Evolutionary conservation across 2,113 vertebrate genomes (phyloP), one percentile per base, ranked within the genome.

Genomic region (Pyxicephalus adspersus): DNA sequence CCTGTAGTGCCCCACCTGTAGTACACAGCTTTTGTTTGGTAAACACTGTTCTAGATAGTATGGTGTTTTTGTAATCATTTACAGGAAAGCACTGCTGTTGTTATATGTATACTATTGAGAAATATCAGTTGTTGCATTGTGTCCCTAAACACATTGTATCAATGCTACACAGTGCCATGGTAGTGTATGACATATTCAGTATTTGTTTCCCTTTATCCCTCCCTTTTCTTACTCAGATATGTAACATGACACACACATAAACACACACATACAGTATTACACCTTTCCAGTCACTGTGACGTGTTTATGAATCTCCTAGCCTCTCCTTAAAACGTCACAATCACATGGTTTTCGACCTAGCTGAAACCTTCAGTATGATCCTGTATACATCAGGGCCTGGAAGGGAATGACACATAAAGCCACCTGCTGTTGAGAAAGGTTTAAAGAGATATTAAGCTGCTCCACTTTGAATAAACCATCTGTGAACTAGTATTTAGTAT

Each of bases 401-500:
- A 34, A 54, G 2, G 73, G 55, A 55, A 72, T 22, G 67, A 31
- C 66, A 64, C 51, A 25, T 71, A 61, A 50, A 60, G 67, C 78
- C 78, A 81, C 78, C 78, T 73, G 78, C 78, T 81, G 78, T 20
- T 73, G 8, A 70, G 52, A 72, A 68, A 67, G 64, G 22, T 68
- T 79, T 79, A 79, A n/a, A 51, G 2, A 70, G 61, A 73, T 22
- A 72, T 71, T 63, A 58, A 58, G 29, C 65, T 31, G 7, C 25
- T 16, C 19, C 11, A 45, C 31, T 23, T 31, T 16, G 17, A 23
- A 28, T 15, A 38, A n/a, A 25, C 28, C 50, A 54, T 65, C 51
- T 23, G 50, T 22, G 20, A 66, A 16, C 23, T 20, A 2, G 8
- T 18, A 50, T 34, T 38, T 45, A 60, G 51, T 5, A 19, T 51